Base-by-base conservation (phyloP, 1,140 invertebrate species). In the Oryctes rhinoceros region DNA sequence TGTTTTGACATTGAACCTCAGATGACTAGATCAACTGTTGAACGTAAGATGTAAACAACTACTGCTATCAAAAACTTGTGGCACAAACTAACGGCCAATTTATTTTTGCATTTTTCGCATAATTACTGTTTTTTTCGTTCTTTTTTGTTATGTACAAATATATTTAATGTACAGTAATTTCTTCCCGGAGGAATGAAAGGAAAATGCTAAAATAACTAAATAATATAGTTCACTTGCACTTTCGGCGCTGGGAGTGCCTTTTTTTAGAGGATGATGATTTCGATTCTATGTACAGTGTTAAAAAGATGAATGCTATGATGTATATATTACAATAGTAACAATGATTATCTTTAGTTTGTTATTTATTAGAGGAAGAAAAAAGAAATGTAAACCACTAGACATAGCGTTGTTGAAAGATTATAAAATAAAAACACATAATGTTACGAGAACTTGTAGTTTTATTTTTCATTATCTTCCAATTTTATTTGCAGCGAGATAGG, bases 401-500 rank as follows among this genome's bases (percentile, higher is more conserved):
- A 76, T 76, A 76, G 75, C 47, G 75, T 76, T 76, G 75, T 76
- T 76, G 75, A 76, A 76, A 76, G 75, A 76, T 76, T 44, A 76
- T 76, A 47, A 71, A 71, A 71, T 35, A 37, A 71, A 71, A 24
- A 71, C 65, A 76, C 74, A 44, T 76, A 76, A 76, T 76, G 75
- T 76, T 76, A 76, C 75, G 24, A 71, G 47, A 49, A 76, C 11
- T 44, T 76, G 37, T 76, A 15, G 75, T 76, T 76, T 76, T 48
- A 47, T 76, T 76, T 76, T 37, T 24, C 4, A 4, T 59, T 59
- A 18, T 44, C 39, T 10, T 44, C 9, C 39, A 3, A 44, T 44
- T 44, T 44, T 44, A 44, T 44, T 10, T 44, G 39, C 3, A 44
- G 39, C 9, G 3, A 44, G 39, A 4, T 44, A 44, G 5, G 39